Evolutionary conservation across 2,888 invertebrate species (phyloP).

Genomic region (Machimus rusticus): DNA sequence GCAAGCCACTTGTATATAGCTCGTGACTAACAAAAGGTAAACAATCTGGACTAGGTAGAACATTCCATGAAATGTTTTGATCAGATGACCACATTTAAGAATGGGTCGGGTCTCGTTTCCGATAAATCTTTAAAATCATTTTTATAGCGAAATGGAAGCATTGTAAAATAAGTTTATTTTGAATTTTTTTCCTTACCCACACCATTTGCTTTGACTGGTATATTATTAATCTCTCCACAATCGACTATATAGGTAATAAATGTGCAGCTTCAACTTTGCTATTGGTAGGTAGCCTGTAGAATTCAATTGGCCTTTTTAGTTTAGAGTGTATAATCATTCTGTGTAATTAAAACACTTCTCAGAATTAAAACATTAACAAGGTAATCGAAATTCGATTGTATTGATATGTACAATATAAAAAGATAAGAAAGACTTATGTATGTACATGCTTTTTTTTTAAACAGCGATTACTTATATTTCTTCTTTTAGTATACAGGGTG

Average conservation of each 20-base stretch:
- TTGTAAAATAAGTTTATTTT: not conserved
- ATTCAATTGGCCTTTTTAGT: not conserved
- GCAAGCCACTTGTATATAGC: not conserved
- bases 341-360: not conserved
- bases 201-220: not conserved
- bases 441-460: not conserved
- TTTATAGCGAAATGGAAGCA: not conserved
- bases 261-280: not conserved
- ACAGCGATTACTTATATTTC: not conserved
- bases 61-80: not conserved
- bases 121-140: not conserved
- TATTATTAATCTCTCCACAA: not conserved
- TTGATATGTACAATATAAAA: too few relatives aligned
- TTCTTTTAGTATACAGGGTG: not conserved
- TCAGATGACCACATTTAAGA: not conserved
- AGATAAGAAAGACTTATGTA: not conserved
- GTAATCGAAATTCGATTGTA: not conserved
- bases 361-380: not conserved
- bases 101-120: not conserved
- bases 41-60: not conserved
- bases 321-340: not conserved
- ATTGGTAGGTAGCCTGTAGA: not conserved
- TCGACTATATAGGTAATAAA: not conserved
- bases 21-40: not conserved
- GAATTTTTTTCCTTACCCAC: not conserved